Evolutionary conservation across 2,113 vertebrate species (phyloP), one percentile per base, ranked within the genome.

Genomic region (Paramisgurnus dabryanus): DNA sequence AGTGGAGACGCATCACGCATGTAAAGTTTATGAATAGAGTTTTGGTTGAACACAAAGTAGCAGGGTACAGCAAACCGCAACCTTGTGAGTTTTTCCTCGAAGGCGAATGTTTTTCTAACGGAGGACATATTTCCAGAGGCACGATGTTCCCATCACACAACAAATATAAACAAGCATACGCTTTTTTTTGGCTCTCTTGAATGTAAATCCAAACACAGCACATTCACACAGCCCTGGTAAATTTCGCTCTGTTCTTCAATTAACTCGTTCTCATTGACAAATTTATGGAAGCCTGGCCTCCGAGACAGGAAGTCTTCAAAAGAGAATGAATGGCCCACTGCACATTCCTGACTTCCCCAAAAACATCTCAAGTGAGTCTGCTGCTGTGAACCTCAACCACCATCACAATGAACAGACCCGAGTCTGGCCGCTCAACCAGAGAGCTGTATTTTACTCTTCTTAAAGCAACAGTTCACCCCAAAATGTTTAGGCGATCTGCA

Each of bases 231-330:
- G 87, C 86, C 88, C 84, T 89, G 90, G 88, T 86, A 87, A 82
- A 83, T 78, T 87, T 80, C 87, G 47, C 84, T 75, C 87, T 91
- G 93, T 93, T 88, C 86, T 64, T 89, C 89, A 91, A 92, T 93
- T 92, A 93, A 91, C 88, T 90, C 89, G 84, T 84, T 87, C 90
- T 91, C 91, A 93, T 92, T 94, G 92, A 94, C 87, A 92, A 93
- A 93, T 91, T 89, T 84, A 63, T 82, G 86, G 89, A 87, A 81
- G 73, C 82, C 87, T 85, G 85, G 88, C 88, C 86, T 90, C 87
- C 86, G 83, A 88, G 87, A 89, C 87, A 91, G 88, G 87, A 94
- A 92, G 92, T 90, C 87, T 91, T 93, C 88, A 91, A 90, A 83
- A 92, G 89, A 87, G 80, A 63, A 67, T 13, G 78, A 78, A 77